Evolutionary conservation across 35 echinoderm and acorn worm species (phyloP).

Genomic region (Apostichopus parvimensis): DNA sequence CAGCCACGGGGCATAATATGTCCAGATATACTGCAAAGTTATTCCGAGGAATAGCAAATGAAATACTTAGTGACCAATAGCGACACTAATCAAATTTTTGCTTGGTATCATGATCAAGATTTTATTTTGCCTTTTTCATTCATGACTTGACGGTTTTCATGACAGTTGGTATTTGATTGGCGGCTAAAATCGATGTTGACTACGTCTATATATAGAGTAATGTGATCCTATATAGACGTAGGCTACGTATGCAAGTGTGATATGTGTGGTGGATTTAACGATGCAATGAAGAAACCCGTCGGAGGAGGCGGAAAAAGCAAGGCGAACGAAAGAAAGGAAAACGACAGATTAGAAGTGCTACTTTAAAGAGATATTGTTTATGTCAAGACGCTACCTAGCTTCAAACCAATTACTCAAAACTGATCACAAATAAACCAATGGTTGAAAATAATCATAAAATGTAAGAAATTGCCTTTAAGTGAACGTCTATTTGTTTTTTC

Average conservation of each 20-base stretch:
- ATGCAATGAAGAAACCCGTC: not conserved
- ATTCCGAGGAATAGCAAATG: not conserved
- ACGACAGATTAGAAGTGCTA: not conserved
- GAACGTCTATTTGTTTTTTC: too few relatives aligned
- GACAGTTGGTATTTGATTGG: not conserved
- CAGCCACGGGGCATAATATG: not conserved
- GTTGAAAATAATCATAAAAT: too few relatives aligned
- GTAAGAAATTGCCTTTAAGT: too few relatives aligned
- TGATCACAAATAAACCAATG: too few relatives aligned
- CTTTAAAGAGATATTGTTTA: too few relatives aligned
- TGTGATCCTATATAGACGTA: not conserved
- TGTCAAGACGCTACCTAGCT: too few relatives aligned
- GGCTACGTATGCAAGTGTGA: not conserved
- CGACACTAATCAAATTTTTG: constrained; percentile 8
- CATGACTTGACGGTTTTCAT: not conserved
- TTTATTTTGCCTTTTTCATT: not conserved
- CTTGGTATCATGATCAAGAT: not conserved
- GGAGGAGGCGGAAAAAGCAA: not conserved
- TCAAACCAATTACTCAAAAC: too few relatives aligned
- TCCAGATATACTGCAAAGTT: not conserved
- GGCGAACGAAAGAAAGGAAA: not conserved
- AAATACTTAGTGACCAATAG: constrained; percentile 12
- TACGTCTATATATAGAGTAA: not conserved
- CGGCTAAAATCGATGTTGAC: not conserved
- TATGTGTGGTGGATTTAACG: not conserved